Conservation (phyloP, 2,113 vertebrate species). For the Galbula dea region DNA sequence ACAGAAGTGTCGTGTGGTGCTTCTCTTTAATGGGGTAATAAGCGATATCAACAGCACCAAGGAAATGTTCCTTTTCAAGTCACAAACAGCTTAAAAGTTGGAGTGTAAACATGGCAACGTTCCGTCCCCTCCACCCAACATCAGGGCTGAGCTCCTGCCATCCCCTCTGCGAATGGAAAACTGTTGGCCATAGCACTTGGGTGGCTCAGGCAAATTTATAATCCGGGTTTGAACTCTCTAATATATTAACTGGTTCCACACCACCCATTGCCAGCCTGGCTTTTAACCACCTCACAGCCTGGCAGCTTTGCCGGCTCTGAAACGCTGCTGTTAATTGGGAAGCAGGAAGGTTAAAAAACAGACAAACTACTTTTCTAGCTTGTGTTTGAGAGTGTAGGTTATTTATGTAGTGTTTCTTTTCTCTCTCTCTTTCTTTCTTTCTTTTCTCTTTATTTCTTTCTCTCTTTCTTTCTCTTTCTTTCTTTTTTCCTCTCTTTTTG, state of each 20-base stretch:
- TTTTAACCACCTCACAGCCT: neutral
- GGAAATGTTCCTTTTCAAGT: conserved; percentile 61
- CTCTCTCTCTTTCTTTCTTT: neutral
- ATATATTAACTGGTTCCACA: conserved; percentile 15
- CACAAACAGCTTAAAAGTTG: neutral
- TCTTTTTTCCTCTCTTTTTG: neutral
- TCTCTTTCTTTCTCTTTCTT: too few relatives aligned
- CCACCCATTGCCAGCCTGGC: neutral
- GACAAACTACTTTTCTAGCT: conserved; percentile 53
- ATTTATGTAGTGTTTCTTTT: neutral
- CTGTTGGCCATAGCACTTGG: conserved; percentile 1
- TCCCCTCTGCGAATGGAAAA: neutral
- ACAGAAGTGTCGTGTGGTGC: conserved; percentile 47
- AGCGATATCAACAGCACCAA: conserved; percentile 45
- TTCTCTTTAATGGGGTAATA: conserved; percentile 67
- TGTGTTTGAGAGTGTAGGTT: neutral
- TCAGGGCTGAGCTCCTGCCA: neutral
- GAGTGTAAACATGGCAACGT: neutral
- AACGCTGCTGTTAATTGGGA: conserved; percentile 12
- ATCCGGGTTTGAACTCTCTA: neutral
- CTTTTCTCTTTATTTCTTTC: neutral
- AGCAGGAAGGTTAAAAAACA: conserved; percentile 47
- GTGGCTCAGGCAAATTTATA: conserved; percentile 54
- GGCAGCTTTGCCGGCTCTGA: neutral
- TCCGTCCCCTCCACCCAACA: neutral